Evolutionary conservation across 1,140 invertebrate species (phyloP).

Genomic region (Drosophila willistoni): DNA sequence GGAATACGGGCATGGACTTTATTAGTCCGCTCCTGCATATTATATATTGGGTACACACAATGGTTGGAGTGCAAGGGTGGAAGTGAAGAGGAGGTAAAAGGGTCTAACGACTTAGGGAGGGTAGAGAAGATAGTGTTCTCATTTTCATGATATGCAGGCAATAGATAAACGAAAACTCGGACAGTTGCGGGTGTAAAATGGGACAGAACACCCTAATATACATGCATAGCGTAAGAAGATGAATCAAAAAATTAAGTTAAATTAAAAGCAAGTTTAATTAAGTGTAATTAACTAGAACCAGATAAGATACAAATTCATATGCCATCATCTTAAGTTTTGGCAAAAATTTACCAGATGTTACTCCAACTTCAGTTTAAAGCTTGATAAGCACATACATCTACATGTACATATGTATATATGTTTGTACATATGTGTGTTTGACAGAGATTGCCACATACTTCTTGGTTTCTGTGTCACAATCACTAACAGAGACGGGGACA

Average conservation of each 20-base stretch:
- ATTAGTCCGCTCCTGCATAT: not conserved
- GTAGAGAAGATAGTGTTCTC: constrained; percentile 6
- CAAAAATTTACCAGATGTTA: constrained; percentile 55
- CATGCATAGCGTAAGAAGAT: not conserved
- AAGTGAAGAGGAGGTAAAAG: constrained; percentile 39
- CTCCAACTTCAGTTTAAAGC: constrained; percentile 46
- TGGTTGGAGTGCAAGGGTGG: constrained; percentile 32
- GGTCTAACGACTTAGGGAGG: constrained; percentile 5
- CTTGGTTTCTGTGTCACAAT: constrained; percentile 81
- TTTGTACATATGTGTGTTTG: constrained; percentile 27
- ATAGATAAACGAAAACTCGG: not conserved
- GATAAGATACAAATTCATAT: not conserved
- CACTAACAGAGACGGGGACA: constrained; percentile 44
- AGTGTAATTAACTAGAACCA: not conserved
- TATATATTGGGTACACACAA: constrained; percentile 41
- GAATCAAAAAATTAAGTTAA: not conserved
- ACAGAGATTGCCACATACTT: constrained; percentile 78
- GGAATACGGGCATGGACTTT: too few species aligned
- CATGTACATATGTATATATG: not conserved
- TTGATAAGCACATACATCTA: constrained; percentile 6
- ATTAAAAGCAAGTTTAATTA: not conserved
- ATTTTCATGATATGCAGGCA: not conserved
- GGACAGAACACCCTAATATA: not conserved
- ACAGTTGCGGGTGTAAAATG: not conserved
- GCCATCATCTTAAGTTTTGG: constrained; percentile 21